Base-by-base conservation (phyloP, 2,113 vertebrate genomes). In the Coturnix japonica region DNA sequence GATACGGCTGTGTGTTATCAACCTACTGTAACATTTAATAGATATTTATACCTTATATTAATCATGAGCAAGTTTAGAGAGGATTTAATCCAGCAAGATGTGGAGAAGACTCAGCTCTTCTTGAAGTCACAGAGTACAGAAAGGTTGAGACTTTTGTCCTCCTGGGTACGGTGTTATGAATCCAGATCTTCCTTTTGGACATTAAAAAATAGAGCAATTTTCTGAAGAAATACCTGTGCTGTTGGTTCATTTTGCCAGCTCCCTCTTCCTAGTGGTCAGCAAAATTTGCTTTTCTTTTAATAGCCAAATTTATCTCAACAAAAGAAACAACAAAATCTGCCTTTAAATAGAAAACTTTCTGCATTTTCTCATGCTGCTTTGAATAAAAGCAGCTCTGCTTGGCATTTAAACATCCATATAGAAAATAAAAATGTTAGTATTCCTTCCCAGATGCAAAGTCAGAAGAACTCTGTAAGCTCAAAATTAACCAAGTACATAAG, bases 41-140 rank as follows among this genome's bases (percentile, higher is more conserved):
- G 91, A 91, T 96, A 94, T 95, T 96, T 95, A 96, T 94, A 97
- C 80, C 86, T 88, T 37, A 78, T 75, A 95, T 96, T 96, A 91
- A 96, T 97, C 90, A 94, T 26, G 30, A 78, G 87, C 63, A 89
- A 71, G 79, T 95, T 94, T 92, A 94, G 28, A 94, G 89, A 94
- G 65, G 81, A 91, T 78, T 94, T 51, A 41, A 1, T 90, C n/a
- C 74, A 76, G 69, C 51, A 91, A 91, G 59, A 72, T 89, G 49
- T 49, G 26, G 61, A 86, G 65, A 89, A 65, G 39, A 35, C 35
- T 77, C 0, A 0, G 63, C 37, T 89, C 81, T 89, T 83, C 86
- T 93, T 92, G 84, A 91, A 87, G 60, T 30, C 39, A 53, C 19
- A n/a, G 31, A 67, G 90, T 83, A 35, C 30, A 82, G 63, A 94